Evolutionary conservation across 2,888 invertebrate species (phyloP), one percentile per base, ranked within the genome.

Genomic region (Lypha dubia): DNA sequence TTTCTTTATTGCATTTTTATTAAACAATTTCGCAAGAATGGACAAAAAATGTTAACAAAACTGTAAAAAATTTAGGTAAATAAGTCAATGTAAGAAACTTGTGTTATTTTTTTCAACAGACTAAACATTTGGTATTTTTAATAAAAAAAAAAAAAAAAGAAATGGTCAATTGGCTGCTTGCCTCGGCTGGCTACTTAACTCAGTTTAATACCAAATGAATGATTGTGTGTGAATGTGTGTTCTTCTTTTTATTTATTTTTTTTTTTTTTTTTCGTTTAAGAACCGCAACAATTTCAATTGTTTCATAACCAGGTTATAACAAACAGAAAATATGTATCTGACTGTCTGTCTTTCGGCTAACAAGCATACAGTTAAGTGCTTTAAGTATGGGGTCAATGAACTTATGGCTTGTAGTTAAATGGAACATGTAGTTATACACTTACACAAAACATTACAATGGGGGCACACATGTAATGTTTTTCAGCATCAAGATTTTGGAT

Each of bases 261-360:
- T 11, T 51, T 56, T 49, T 38, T 28, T 60, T 60, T 49, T 70
- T 41, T 51, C n/a, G 46, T 44, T 67, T 53, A 79, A 84, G 79
- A 84, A 81, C 71, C 75, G 71, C 79, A 80, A 84, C 74, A 79
- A 81, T 84, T 85, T 75, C 74, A 74, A 79, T 81, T 84, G 77
- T 84, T 79, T 83, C 63, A 80, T 80, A 84, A 81, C 80, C 76
- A 68, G 80, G 80, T 77, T 84, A 76, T 79, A 71, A 35, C 8
- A 41, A 49, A 62, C 17, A 38, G 2, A 51, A 22, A 38, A 75
- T 15, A 41, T 56, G 22, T 51, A 15, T 68, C 28, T 38, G 24
- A 63, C 20, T 24, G 24, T 41, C 46, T 67, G 32, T 20, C 41
- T 44, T 22, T 24, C 49, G 9, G 17, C 28, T n/a, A 35, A 17